phyloP scores from a whole-genome alignment of 2,113 vertebrate genomes.

The Pyxicephalus adspersus region DNA sequence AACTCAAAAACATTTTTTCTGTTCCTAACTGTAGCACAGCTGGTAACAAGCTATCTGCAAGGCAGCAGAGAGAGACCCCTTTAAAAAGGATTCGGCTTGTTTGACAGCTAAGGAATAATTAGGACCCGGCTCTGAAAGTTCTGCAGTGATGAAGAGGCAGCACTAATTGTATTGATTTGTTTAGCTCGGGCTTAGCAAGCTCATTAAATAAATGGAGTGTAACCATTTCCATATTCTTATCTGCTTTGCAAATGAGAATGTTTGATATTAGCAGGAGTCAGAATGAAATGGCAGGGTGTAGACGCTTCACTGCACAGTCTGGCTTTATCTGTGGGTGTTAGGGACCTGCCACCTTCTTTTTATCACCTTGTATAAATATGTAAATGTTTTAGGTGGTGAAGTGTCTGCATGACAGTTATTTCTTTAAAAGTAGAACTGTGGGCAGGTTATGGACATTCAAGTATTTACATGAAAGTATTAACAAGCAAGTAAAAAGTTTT shows the following conservation, averaged over 20 bases:
- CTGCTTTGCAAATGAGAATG: slow-evolving; percentile 76
- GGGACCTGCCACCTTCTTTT: no score
- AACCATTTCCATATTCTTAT: slow-evolving; percentile 84
- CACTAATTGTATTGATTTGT: slow-evolving; percentile 85
- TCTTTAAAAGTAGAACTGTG: no score
- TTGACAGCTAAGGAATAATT: slow-evolving; percentile 65
- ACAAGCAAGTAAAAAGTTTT: no score
- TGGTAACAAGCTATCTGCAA: no score
- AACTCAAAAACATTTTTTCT: no score
- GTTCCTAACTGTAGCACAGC: no score
- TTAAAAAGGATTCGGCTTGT: not conserved
- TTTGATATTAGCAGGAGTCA: not conserved
- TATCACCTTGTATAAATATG: no score
- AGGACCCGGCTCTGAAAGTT: slow-evolving; percentile 72
- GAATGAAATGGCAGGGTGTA: not conserved
- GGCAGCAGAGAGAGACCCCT: not conserved
- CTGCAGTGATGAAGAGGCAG: slow-evolving; percentile 78
- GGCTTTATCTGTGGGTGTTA: not conserved
- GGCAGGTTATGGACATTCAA: no score
- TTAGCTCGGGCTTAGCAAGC: slow-evolving; percentile 77
- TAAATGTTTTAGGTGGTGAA: no score
- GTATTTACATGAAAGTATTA: no score
- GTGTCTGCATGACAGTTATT: no score
- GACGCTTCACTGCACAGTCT: not conserved
- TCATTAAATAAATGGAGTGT: slow-evolving; percentile 82